phyloP scores from a whole-genome alignment of 2,888 invertebrate species.

The Nomada flava region DNA sequence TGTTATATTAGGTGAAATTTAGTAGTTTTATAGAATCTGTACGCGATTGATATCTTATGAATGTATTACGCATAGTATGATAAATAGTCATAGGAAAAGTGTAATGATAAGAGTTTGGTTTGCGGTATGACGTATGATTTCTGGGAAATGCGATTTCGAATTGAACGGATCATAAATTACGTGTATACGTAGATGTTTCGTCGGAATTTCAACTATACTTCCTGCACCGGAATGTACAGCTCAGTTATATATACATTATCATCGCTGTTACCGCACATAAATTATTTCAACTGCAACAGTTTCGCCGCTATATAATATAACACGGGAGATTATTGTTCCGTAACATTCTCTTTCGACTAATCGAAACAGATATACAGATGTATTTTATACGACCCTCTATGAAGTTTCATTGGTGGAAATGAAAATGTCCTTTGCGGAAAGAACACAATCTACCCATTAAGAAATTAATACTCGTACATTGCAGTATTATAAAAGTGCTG shows the following conservation, averaged over 20 bases:
- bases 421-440: too few species aligned
- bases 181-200: not conserved
- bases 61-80: too few species aligned
- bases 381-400: not conserved
- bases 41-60: too few species aligned
- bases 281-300: constrained; percentile 17
- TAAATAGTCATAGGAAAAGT: too few species aligned
- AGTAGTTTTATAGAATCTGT: too few species aligned
- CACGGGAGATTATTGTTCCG: not conserved
- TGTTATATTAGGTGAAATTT: too few species aligned
- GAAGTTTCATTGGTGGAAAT: too few species aligned
- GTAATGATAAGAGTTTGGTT: too few species aligned
- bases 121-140: too few species aligned
- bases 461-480: too few species aligned
- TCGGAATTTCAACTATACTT: constrained; percentile 16
- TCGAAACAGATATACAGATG: not conserved
- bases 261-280: constrained; percentile 21
- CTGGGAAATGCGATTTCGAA: not conserved
- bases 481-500: too few species aligned
- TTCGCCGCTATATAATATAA: not conserved
- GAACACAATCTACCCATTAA: too few species aligned
- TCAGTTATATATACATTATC: constrained; percentile 18
- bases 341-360: not conserved
- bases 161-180: constrained; percentile 10
- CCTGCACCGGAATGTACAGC: constrained; percentile 7